phyloP scores from a whole-genome alignment of 35 echinoderm and acorn worm species.

The Acanthaster planci region DNA sequence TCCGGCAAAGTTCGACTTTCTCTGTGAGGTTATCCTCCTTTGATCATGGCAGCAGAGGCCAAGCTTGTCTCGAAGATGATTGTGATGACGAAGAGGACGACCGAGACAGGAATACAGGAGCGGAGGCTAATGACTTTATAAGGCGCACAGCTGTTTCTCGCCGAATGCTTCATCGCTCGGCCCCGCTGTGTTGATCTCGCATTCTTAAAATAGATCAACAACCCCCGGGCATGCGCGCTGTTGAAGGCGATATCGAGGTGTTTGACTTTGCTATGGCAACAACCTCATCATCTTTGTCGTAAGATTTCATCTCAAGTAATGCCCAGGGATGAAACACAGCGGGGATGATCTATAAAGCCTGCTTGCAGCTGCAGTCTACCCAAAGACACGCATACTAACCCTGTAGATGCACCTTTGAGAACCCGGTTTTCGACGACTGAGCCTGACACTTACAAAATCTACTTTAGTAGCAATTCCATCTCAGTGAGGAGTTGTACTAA shows the following conservation, averaged over 20 bases:
- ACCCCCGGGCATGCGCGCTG: slow-evolving; percentile 7
- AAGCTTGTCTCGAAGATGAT: no score
- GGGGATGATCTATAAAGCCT: no score
- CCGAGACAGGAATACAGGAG: background rate
- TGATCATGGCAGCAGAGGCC: no score
- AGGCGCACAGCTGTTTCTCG: slow-evolving; percentile 12
- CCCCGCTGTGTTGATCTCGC: slow-evolving; percentile 17
- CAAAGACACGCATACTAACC: no score
- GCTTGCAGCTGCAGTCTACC: no score
- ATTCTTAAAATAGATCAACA: slow-evolving; percentile 34
- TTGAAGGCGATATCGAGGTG: background rate
- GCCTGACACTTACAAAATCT: no score
- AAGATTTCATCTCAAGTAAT: background rate
- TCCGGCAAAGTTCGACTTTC: background rate
- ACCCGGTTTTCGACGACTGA: no score
- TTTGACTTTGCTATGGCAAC: slow-evolving; percentile 23
- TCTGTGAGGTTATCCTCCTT: background rate
- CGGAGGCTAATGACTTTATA: slow-evolving; percentile 15
- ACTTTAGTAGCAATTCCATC: no score
- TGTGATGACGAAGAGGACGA: background rate
- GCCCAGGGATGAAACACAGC: no score
- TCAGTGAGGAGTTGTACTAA: no score
- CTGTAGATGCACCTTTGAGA: no score
- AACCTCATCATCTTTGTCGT: background rate
- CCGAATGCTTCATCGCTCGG: slow-evolving; percentile 12